Conservation (phyloP, 2,113 vertebrate genomes). For the Cinclus cinclus region DNA sequence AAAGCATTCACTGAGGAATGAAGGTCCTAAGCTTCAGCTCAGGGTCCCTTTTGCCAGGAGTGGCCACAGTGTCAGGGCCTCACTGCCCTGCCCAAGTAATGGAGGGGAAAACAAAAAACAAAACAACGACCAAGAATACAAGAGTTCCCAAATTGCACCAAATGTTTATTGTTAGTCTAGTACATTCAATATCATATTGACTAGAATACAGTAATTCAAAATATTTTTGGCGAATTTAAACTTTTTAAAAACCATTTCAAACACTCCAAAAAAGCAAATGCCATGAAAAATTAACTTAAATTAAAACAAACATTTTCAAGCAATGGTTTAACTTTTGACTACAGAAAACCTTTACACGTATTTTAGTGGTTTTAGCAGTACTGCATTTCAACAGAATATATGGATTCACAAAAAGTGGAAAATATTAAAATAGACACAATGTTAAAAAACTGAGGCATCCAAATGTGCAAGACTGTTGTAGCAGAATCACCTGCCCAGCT, state of each 20-base stretch:
- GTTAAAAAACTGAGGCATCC: conserved; percentile 66
- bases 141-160: conserved; percentile 64
- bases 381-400: conserved; percentile 59
- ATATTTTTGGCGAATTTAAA: conserved; percentile 53
- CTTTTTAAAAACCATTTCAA: conserved; percentile 50
- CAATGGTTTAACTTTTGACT: conserved; percentile 60
- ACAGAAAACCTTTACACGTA: conserved; percentile 47
- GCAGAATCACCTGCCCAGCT: background rate
- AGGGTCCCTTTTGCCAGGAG: background rate
- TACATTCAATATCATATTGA: conserved; percentile 58
- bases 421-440: conserved; percentile 68
- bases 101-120: rapidly evolving
- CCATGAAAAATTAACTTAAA: conserved; percentile 50
- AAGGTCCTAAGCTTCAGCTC: background rate
- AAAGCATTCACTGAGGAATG: background rate
- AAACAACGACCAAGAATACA: background rate
- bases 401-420: conserved; percentile 59
- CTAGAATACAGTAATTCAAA: conserved; percentile 56
- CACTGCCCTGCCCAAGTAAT: rapidly evolving
- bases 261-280: conserved; percentile 43
- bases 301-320: conserved; percentile 52
- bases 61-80: too few species aligned
- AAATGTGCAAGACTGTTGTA: conserved; percentile 14
- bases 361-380: conserved; percentile 75
- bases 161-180: conserved; percentile 70